Percentiles rank a stretch among this genome's conserved stretches.
Evolutionary conservation across 1,140 invertebrate genomes (phyloP).

Genomic region (Dinothrombium tinctorium): DNA sequence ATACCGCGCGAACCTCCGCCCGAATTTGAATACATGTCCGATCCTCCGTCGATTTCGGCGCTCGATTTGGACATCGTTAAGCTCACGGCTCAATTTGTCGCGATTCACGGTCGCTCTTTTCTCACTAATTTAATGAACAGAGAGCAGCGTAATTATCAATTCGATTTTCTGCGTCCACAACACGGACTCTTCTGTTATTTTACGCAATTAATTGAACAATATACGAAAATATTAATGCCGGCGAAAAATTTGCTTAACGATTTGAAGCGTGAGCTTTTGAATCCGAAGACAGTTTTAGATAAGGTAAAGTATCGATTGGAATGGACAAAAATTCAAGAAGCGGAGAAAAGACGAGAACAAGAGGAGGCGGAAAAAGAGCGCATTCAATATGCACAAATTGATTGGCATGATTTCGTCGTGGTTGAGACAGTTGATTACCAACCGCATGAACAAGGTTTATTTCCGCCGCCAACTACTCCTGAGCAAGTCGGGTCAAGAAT

Average conservation of each 20-base stretch:
- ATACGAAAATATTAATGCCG: slow-evolving; percentile 83
- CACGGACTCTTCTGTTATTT: slow-evolving; percentile 98
- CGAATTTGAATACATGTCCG: slow-evolving; percentile 92
- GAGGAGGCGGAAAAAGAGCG: slow-evolving; percentile 82
- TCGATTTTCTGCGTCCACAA: slow-evolving; percentile 93
- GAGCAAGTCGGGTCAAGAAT: slow-evolving; percentile 85
- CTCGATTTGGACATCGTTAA: slow-evolving; percentile 95
- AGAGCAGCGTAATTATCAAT: slow-evolving; percentile 93
- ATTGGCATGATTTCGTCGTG: slow-evolving; percentile 99
- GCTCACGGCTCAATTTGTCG: slow-evolving; percentile 94
- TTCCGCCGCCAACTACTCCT: slow-evolving; percentile 86
- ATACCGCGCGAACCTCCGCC: slow-evolving; percentile 80
- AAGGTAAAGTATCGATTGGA: slow-evolving; percentile 82
- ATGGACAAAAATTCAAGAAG: slow-evolving; percentile 83
- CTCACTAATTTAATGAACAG: slow-evolving; percentile 93
- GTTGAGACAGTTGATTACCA: slow-evolving; percentile 99
- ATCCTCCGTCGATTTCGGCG: slow-evolving; percentile 96
- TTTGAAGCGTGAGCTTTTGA: slow-evolving; percentile 48
- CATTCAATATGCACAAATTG: slow-evolving; percentile 88
- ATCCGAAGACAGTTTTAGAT: slow-evolving; percentile 42
- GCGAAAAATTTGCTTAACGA: slow-evolving; percentile 66
- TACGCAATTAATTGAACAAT: slow-evolving; percentile 90
- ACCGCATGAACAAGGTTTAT: slow-evolving; percentile 63
- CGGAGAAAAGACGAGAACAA: slow-evolving; percentile 70
- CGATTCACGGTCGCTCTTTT: slow-evolving; percentile 90